Base-by-base conservation (phyloP, 2,113 vertebrate species). In the Crotalus horridus region DNA sequence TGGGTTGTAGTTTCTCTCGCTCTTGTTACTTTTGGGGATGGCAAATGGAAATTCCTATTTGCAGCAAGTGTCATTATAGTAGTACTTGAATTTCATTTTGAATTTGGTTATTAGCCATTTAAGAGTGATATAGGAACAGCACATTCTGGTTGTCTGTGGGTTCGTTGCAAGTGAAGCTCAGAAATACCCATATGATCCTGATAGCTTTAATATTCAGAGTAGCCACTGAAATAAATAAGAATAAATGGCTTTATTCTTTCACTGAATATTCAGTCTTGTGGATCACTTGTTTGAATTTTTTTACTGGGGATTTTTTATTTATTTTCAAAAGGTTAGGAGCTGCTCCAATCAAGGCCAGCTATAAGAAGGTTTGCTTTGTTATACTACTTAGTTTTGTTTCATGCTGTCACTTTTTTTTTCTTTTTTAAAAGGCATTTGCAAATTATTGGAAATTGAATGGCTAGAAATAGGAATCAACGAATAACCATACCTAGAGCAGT, bases 401-500 rank as follows among this genome's bases (percentile, higher is more conserved):
- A 12, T 26, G 20, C 12, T 3, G n/a, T 21, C 29, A 59, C 43
- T 95, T 88, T 74, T 33, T 2, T 9, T 24, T 85, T 64, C 51
- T 24, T 90, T 90, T 95, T 95, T 92, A 87, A 26, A 26, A 85
- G 90, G 39, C 90, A 1, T 93, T 93, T 92, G 59, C 93, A 87
- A 94, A 53, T 87, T 51, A 86, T 90, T 85, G 88, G 87, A 95
- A 95, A 93, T 54, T 61, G 92, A 94, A 89, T 92, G 46, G 85
- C 61, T 93, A 85, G 46, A 55, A 92, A 58, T 90, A 33, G 54
- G 92, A 96, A 95, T 53, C 89, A 88, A 7, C 0, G 90, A 81
- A 92, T 69, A 90, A 43, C 81, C 93, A 10, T 74, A 74, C n/a
- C 64, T 33, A 74, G 64, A 33, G 4, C 33, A 33, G n/a, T n/a